Base-by-base conservation (phyloP, 2,113 vertebrate species). In the Colossoma macropomum region DNA sequence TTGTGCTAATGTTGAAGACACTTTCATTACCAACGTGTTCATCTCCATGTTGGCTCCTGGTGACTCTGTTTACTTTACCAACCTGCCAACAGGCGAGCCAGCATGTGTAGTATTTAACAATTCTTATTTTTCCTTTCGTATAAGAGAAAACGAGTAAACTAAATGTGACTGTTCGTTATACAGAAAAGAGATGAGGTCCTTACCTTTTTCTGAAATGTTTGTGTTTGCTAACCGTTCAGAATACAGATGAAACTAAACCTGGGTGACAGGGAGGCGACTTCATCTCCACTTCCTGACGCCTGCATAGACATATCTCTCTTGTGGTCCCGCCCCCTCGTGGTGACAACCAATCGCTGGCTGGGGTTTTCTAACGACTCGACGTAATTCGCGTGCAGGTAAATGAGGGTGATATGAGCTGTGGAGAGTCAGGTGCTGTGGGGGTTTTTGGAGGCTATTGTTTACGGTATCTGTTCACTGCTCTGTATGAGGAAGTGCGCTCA, bases 181-280 rank as follows among this genome's bases (percentile, higher is more conserved):
- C 23, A 15, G 15, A 41, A 45, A 12, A 45, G 2, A 59, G 25
- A 15, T 21, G n/a, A 10, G 38, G 13, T 12, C 3, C 75, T 77
- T 83, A 83, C 81, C 81, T 69, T 56, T 56, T 23, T 60, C 9
- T 25, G n/a, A 75, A 13, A 38, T 19, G 21, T 34, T n/a, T 34
- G 27, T 56, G 19, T 30, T 54, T 48, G 4, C 38, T 25, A 27
- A 23, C 5, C 19, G 30, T 9, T 3, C 2, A 32, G 15, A 34
- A 34, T 1, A 52, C 2, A 19, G 3, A n/a, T 34, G 13, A 16
- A 28, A 10, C 0, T 56, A 27, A 63, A 28, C 11, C 11, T 30
- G n/a, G 2, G 1, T n/a, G 13, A 16, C 1, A 17, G 10, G 4
- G 15, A 66, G 28, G 45, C 27, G 54, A 45, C 56, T 54, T 16